Evolutionary conservation across 2,113 vertebrate species (phyloP).

Genomic region (Stictonetta naevosa): DNA sequence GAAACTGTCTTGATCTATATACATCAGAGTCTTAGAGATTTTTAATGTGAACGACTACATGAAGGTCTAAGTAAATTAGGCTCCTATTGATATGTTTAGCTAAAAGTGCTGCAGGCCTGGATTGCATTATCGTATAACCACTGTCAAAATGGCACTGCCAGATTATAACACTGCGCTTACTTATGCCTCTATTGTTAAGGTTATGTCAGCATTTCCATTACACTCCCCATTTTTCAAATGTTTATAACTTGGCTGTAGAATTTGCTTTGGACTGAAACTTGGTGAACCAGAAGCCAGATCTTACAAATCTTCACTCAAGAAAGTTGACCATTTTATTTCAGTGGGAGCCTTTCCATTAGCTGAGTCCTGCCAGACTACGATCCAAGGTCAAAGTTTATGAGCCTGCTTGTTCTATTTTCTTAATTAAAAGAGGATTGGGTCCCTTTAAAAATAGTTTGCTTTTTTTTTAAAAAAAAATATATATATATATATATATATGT

Average conservation of each 20-base stretch:
- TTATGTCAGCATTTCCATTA: slow-evolving; percentile 36
- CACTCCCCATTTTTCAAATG: slow-evolving; percentile 26
- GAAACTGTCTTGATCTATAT: slow-evolving; percentile 1
- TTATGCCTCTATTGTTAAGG: background rate
- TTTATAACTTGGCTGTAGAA: slow-evolving; percentile 33
- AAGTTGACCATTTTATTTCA: slow-evolving; percentile 1
- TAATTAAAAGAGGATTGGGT: background rate
- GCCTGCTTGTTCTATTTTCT: background rate
- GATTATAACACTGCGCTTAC: background rate
- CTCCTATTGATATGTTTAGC: slow-evolving; percentile 9
- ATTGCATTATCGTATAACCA: background rate
- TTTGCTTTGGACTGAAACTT: background rate
- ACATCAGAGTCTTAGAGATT: background rate
- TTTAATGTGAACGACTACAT: slow-evolving; percentile 22
- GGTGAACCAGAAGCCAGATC: background rate
- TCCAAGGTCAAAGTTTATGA: background rate
- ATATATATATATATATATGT: background rate
- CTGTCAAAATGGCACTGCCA: background rate
- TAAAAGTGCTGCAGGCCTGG: background rate
- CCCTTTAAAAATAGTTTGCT: background rate
- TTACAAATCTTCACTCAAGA: background rate
- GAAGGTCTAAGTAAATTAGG: slow-evolving; percentile 24
- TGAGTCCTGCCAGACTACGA: background rate
- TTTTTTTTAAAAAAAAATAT: too few species aligned
- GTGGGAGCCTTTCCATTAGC: background rate